These are phyloP conservation scores for Acronicta aceris DNA, from an alignment of 2,888 invertebrate species.

Conservation along the genomic window DNA sequence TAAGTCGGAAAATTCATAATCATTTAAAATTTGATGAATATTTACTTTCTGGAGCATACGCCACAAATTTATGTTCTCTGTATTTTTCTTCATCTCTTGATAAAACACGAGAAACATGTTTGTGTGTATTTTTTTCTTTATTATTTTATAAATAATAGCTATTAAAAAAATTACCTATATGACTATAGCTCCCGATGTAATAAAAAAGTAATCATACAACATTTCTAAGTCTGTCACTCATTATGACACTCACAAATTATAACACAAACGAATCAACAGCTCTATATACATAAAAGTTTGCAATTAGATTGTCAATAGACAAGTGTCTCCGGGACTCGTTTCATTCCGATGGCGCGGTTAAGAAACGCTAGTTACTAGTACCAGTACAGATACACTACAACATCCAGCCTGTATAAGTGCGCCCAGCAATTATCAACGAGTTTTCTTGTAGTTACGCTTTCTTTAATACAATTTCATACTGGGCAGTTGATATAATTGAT, in stretches of 20 bases:
- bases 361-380: conserved; percentile 72
- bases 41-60: no score
- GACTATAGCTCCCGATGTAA: no score
- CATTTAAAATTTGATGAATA: no score
- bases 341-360: conserved; percentile 71
- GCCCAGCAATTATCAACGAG: conserved; percentile 67
- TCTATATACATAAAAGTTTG: conserved; percentile 76
- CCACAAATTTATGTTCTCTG: no score
- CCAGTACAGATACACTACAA: conserved; percentile 59
- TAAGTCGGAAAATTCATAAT: no score
- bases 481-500: conserved; percentile 46
- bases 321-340: conserved; percentile 81
- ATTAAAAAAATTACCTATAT: no score
- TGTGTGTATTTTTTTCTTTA: no score
- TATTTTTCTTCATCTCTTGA: no score
- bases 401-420: conserved; percentile 55
- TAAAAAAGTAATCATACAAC: no score
- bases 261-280: conserved; percentile 50
- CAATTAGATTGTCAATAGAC: conserved; percentile 88
- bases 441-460: conserved; percentile 71
- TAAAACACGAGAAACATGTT: no score
- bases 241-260: neutral
- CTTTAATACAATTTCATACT: conserved; percentile 66
- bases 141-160: no score
- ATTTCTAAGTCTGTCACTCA: neutral